Evolutionary conservation across 92 coral and sea anemone genomes (phyloP), one percentile per base, ranked within the genome.

Genomic region (Heliopora coerulea): DNA sequence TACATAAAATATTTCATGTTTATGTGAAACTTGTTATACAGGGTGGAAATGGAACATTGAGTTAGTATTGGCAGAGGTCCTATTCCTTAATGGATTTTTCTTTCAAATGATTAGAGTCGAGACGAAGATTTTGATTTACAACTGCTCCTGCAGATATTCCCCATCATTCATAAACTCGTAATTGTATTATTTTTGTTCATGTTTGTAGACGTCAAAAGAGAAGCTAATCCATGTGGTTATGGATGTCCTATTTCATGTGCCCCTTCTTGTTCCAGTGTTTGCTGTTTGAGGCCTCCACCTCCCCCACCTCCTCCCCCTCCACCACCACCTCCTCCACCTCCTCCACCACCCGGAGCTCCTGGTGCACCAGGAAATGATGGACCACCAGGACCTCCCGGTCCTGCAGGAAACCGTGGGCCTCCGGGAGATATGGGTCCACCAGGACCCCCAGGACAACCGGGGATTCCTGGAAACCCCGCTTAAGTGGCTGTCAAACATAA

Each of bases 181-280:
- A n/a, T n/a, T n/a, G n/a, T n/a, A n/a, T n/a, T n/a, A n/a, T n/a
- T n/a, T n/a, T n/a, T n/a, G n/a, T n/a, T n/a, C n/a, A n/a, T n/a
- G n/a, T n/a, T n/a, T 46, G 35, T 59, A 91, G 96, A 86, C 17
- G 30, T 25, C 78, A 91, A 91, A 79, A 82, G 97, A 86, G 90
- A 90, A 62, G 96, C 97, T 33, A 82, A 83, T 49, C 97, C 97
- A 9, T 91, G 97, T 74, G 97, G 97, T 58, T 89, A 84, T 75
- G 68, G 77, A 9, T 91, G 97, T 68, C 81, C 87, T 20, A 67
- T 87, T 2, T 79, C 89, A 17, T 92, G 97, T 78, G 91, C 97
- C 17, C 96, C 91, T 24, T 63, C 82, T 13, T 93, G 98, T 75
- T 80, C 85, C 54, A 72, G 80, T 7, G 52, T 60, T 20, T 91